Conservation (phyloP, 2,113 vertebrate genomes). For the Xiphophorus couchianus region DNA sequence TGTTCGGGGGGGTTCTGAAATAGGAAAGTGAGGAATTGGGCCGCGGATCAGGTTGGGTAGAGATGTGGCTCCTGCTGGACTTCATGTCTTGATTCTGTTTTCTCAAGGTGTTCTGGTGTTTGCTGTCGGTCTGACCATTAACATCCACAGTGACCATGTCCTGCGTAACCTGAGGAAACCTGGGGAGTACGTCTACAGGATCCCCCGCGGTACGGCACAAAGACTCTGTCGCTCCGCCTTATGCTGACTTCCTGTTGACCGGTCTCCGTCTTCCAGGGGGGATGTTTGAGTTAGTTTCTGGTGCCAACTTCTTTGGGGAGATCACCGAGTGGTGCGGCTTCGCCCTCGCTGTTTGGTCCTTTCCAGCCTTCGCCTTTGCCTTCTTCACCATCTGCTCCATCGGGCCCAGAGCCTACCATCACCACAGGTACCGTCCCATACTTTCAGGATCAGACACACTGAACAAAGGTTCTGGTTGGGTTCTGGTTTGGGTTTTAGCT, state of each 20-base stretch:
- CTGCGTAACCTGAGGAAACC: slow-evolving; percentile 87
- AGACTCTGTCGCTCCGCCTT: too few species aligned
- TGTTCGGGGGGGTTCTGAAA: background rate
- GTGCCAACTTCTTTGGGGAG: slow-evolving; percentile 94
- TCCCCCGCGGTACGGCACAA: slow-evolving; percentile 81
- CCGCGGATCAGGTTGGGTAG: background rate
- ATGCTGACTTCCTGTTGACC: background rate
- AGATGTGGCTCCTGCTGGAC: background rate
- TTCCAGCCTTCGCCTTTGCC: slow-evolving; percentile 86
- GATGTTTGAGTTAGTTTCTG: slow-evolving; percentile 89
- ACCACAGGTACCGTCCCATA: slow-evolving; percentile 85
- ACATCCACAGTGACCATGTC: slow-evolving; percentile 91
- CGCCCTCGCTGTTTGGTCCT: slow-evolving; percentile 87
- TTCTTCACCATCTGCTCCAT: slow-evolving; percentile 89
- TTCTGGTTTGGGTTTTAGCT: too few species aligned
- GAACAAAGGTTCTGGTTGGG: too few species aligned
- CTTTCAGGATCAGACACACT: too few species aligned
- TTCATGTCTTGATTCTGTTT: slow-evolving; percentile 8
- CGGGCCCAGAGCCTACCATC: slow-evolving; percentile 86
- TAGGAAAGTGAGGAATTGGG: background rate
- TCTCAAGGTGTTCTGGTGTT: slow-evolving; percentile 86
- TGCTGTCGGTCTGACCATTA: slow-evolving; percentile 87
- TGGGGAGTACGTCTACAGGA: slow-evolving; percentile 85
- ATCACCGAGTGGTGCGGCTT: slow-evolving; percentile 94
- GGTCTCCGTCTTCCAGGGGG: slow-evolving; percentile 68